Evolutionary conservation across 2,888 invertebrate genomes (phyloP).

Genomic region (Sphinx pinastri): DNA sequence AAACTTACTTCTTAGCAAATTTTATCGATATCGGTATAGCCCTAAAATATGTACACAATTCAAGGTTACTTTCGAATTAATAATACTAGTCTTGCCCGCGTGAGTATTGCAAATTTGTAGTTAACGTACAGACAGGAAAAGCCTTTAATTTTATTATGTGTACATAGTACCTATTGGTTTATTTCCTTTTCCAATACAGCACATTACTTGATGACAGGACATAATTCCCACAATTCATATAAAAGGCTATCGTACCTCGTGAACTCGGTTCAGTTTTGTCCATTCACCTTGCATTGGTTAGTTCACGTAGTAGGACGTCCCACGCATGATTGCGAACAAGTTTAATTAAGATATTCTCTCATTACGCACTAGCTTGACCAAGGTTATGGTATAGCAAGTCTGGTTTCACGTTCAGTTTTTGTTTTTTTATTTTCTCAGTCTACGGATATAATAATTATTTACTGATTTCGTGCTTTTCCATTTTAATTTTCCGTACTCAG

Average conservation of each 20-base stretch:
- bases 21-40: no score
- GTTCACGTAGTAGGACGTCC: not conserved
- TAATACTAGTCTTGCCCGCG: no score
- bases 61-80: no score
- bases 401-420: not conserved
- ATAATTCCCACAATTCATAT: not conserved
- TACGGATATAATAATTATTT: no score
- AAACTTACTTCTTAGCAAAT: no score
- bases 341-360: constrained; percentile 9
- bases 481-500: no score
- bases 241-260: not conserved
- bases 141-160: no score
- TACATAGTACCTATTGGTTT: no score
- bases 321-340: constrained; percentile 14
- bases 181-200: not conserved
- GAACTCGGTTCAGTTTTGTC: not conserved
- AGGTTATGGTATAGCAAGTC: constrained; percentile 10
- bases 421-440: not conserved
- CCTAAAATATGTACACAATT: no score
- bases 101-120: no score
- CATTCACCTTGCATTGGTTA: constrained; percentile 9
- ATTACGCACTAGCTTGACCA: not conserved
- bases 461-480: not conserved
- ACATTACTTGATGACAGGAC: not conserved
- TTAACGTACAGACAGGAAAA: no score